Evolutionary conservation across 30 jellyfish, hydroid and myxozoan species (phyloP).

Genomic region (Pelagia noctiluca): DNA sequence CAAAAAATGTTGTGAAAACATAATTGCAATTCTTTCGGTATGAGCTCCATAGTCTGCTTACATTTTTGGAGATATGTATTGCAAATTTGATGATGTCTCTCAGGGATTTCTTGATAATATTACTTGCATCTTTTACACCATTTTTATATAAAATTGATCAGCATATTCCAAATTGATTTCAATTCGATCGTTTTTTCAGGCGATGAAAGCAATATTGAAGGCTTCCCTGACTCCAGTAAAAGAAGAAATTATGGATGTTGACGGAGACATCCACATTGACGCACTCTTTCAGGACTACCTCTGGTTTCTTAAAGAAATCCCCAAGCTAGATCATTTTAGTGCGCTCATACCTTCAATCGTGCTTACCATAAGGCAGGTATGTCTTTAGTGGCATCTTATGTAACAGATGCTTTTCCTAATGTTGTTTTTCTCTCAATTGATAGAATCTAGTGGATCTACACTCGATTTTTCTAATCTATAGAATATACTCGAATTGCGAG

Average conservation of each 20-base stretch:
- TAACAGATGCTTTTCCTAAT: background rate
- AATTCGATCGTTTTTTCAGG: slow-evolving; percentile 17
- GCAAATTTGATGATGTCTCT: too few species aligned
- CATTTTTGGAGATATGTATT: too few species aligned
- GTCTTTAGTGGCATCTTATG: background rate
- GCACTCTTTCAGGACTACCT: slow-evolving; percentile 32
- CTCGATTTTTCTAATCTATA: too few species aligned
- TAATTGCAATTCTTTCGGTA: too few species aligned
- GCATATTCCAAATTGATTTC: background rate
- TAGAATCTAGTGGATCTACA: too few species aligned
- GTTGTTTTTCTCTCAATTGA: background rate
- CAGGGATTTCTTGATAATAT: too few species aligned
- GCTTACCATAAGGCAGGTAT: slow-evolving; percentile 84
- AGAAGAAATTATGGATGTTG: slow-evolving; percentile 23
- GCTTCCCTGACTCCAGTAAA: background rate
- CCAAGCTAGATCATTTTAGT: slow-evolving; percentile 59
- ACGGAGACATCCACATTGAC: background rate
- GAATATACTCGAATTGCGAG: too few species aligned
- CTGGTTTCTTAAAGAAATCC: slow-evolving; percentile 76
- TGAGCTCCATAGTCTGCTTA: too few species aligned
- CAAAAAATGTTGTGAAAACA: too few species aligned
- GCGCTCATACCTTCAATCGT: slow-evolving; percentile 55
- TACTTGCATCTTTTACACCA: too few species aligned
- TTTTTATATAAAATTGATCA: background rate
- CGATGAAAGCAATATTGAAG: slow-evolving; percentile 46